Evolutionary conservation across 1,140 invertebrate genomes (phyloP).

Genomic region (Samia ricini): DNA sequence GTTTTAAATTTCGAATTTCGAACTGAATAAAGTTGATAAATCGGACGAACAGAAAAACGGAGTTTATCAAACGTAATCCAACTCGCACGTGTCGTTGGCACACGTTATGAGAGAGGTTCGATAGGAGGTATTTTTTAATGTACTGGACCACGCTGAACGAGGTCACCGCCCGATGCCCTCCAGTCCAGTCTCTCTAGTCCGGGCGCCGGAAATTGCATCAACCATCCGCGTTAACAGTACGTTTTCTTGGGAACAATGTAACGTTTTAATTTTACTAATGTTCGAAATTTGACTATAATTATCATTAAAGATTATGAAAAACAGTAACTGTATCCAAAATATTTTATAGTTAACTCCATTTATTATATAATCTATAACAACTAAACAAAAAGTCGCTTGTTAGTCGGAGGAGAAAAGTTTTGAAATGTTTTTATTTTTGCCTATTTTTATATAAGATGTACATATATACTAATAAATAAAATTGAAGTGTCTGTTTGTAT

Average conservation of each 20-base stretch:
- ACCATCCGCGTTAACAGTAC: not conserved
- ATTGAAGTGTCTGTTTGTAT: too few species aligned
- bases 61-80: constrained; percentile 3
- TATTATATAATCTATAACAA: too few species aligned
- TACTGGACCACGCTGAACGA: not conserved
- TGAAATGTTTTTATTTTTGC: too few species aligned
- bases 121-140: not conserved
- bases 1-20: too few species aligned
- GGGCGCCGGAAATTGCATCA: not conserved
- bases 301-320: too few species aligned
- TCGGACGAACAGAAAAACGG: not conserved
- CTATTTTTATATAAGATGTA: too few species aligned
- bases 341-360: too few species aligned
- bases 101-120: constrained; percentile 1
- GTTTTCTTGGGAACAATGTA: not conserved
- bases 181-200: not conserved
- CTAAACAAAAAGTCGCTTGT: too few species aligned
- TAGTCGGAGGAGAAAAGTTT: too few species aligned
- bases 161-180: not conserved
- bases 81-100: not conserved
- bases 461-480: too few species aligned
- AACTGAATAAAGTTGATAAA: not conserved
- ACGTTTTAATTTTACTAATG: not conserved
- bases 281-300: too few species aligned
- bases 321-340: too few species aligned